Evolutionary conservation across 1,140 invertebrate species (phyloP), one percentile per base, ranked within the genome.

Genomic region (Drosophila ironensis): DNA sequence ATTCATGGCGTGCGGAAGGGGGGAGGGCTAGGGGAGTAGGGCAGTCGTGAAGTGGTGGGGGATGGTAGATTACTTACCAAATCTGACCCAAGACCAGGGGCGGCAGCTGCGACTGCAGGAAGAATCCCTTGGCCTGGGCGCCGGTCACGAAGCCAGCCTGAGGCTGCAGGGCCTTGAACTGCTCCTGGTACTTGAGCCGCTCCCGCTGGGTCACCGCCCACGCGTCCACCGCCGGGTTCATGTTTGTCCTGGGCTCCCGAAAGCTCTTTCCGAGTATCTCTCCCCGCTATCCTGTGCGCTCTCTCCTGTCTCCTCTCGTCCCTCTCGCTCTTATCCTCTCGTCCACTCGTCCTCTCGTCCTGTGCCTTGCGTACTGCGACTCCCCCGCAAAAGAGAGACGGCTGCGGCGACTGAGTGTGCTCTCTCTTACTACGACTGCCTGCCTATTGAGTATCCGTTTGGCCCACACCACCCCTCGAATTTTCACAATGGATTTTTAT

Each of bases 51-150:
- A n/a, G n/a, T n/a, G n/a, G n/a, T n/a, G 24, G 2, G 11, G 6
- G n/a, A 19, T 1, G 5, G 20, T 22, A 19, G 14, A 1, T 14
- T 9, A 90, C 91, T 92, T 91, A 97, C 98, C 98, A 99, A 91
- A 99, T 98, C 88, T 98, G 95, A 28, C 97, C 98, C 4, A 99
- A 91, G 46, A 98, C 91, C 17, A 93, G 91, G 0, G 96, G 96
- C 38, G 97, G 96, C 40, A 99, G 91, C 87, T 97, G 96, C 1
- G 97, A 98, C 90, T 94, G 96, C 25, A 99, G 91, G 72, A 99
- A 95, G 90, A 99, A 98, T 44, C 94, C 94, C 91, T 97, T 98
- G 0, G 97, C 98, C 90, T 99, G 97, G 64, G 97, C 96, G 1
- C 98, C 98, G 53, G 95, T 96, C n/a, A 98, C 92, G 70, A 96